A percentile compares a stretch with the other conserved stretches of the same genome.
Evolutionary conservation across 2,888 invertebrate genomes (phyloP).

Genomic region (Cremastinae sp.): DNA sequence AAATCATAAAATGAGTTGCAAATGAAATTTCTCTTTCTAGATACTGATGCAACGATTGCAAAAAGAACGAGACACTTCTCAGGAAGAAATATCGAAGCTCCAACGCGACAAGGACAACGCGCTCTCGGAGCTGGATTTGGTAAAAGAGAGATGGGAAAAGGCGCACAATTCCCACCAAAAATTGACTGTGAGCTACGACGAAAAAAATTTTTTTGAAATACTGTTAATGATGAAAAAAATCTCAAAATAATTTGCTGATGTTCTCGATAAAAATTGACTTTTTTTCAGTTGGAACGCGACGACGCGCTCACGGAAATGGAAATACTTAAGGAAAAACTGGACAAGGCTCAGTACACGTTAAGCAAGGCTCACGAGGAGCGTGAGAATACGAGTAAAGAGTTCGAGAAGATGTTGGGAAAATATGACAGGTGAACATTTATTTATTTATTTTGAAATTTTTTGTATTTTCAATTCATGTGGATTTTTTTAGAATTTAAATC

Average conservation of each 20-base stretch:
- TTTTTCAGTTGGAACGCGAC: conserved; percentile 89
- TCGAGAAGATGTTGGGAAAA: conserved; percentile 95
- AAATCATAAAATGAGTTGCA: neutral
- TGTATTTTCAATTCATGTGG: too few relatives aligned
- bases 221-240: neutral
- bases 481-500: too few relatives aligned
- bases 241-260: neutral
- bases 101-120: conserved; percentile 92
- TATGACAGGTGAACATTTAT: conserved; percentile 96
- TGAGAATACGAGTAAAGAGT: conserved; percentile 93
- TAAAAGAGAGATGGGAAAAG: conserved; percentile 94
- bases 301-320: conserved; percentile 92
- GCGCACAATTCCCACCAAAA: conserved; percentile 92
- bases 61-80: conserved; percentile 92
- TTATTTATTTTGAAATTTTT: too few relatives aligned
- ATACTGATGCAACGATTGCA: conserved; percentile 89
- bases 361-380: conserved; percentile 94
- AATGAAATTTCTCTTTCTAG: conserved; percentile 77
- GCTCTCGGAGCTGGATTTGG: conserved; percentile 91
- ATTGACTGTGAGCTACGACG: conserved; percentile 83
- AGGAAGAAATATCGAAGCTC: conserved; percentile 90
- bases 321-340: conserved; percentile 93
- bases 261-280: neutral
- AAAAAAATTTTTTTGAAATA: neutral
- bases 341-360: conserved; percentile 90